A percentile compares a stretch with the other conserved stretches of the same genome.
phyloP scores from a whole-genome alignment of 1,140 invertebrate genomes.

The Drosophila sucinea region DNA sequence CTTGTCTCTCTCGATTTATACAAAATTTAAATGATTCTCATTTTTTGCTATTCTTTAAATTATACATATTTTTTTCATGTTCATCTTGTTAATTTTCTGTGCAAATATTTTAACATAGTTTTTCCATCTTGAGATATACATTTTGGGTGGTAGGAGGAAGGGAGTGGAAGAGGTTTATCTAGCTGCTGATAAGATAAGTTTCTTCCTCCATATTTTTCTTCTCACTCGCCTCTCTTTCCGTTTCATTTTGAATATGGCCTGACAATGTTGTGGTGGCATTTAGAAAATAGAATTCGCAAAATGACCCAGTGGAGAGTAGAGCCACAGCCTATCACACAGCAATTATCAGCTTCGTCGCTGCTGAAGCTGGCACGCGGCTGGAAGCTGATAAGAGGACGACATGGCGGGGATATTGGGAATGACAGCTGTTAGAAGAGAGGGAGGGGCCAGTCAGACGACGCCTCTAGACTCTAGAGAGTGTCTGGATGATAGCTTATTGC shows the following conservation, averaged over 20 bases:
- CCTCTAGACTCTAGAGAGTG: constrained; percentile 41
- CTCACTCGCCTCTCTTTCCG: constrained; percentile 4
- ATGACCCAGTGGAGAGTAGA: constrained; percentile 51
- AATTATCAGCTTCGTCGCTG: constrained; percentile 52
- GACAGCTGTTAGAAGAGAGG: constrained; percentile 30
- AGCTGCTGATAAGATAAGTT: constrained; percentile 13
- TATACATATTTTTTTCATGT: neutral
- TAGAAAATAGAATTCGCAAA: constrained; percentile 48
- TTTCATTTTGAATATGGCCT: constrained; percentile 15
- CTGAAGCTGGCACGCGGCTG: constrained; percentile 61
- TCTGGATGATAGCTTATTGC: constrained; percentile 22
- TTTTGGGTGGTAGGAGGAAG: neutral
- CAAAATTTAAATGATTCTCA: constrained; percentile 25
- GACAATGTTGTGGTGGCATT: constrained; percentile 31
- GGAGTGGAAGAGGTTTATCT: constrained; percentile 1
- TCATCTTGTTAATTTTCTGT: neutral
- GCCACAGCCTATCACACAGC: too few species aligned
- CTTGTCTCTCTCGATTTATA: constrained; percentile 18
- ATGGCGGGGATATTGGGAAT: neutral
- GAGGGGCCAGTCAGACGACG: constrained; percentile 25
- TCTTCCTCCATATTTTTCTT: constrained; percentile 16
- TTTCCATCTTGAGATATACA: constrained; percentile 8
- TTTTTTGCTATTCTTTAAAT: constrained; percentile 30
- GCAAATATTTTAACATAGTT: constrained; percentile 18
- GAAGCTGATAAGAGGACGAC: constrained; percentile 51